Base-by-base conservation (phyloP, 2,113 vertebrate species). In the Percina caprodes region DNA sequence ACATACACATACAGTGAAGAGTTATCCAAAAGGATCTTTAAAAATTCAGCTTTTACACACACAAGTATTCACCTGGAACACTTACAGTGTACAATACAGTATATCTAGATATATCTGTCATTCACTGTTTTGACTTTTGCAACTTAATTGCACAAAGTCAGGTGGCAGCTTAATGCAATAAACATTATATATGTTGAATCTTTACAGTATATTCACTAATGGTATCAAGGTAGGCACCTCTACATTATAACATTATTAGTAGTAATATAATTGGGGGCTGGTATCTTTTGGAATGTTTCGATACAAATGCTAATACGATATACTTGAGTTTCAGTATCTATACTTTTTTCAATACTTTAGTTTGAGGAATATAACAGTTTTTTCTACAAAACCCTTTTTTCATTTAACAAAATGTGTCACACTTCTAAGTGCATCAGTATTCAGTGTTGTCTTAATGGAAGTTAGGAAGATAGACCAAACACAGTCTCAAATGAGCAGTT, bases 31-130 rank as follows among this genome's bases (percentile, higher is more conserved):
- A 58, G 7, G 39, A 82, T 86, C 75, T 84, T 42, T 65, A 78
- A 63, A 77, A 66, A 75, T 51, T 58, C 23, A 77, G 60, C 72
- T 85, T 60, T 59, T 70, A 9, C 51, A 54, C 74, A 76, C 74
- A 77, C 76, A 74, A 45, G 72, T 18, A 8, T 46, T 86, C 83
- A 89, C 77, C 74, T 86, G 78, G 33, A 79, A 39, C 73, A 65
- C 69, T 26, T 65, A 30, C 23, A 49, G 5, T 49, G 60, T 54
- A 69, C 26, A 45, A 45, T 26, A 19, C 13, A 60, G 48, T 71
- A 51, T 35, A 58, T 74, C 39, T 39, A 62, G 16, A 8, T 42
- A 39, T 49, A 24, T 46, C 39, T 61, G 51, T 33, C 16, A 60
- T 14, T 62, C 24, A 45, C 10, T 54, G 4, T 62, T 58, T 68